Conservation (phyloP, 2,797 vertebrate species). For the Todus mexicanus region DNA sequence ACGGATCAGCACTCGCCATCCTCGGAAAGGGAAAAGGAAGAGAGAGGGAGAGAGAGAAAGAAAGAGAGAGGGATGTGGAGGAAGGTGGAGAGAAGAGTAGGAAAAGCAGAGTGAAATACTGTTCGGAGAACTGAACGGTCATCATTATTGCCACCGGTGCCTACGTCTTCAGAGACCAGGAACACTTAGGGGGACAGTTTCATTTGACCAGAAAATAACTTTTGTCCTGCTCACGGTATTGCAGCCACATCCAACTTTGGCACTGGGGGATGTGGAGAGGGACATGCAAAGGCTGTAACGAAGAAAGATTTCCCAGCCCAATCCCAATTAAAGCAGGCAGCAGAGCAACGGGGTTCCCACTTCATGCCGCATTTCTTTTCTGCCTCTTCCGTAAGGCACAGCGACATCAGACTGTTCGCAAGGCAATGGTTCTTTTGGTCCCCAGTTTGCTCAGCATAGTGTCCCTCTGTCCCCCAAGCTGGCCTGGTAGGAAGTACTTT, state of each 20-base stretch:
- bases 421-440: constrained; percentile 3
- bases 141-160: constrained; percentile 36
- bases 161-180: constrained; percentile 51
- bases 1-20: constrained; percentile 61
- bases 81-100: constrained; percentile 70
- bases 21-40: constrained; percentile 52
- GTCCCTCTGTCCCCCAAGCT: constrained; percentile 59
- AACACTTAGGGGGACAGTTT: constrained; percentile 59
- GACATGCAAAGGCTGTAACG: neutral
- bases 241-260: constrained; percentile 8
- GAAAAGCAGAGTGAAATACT: constrained; percentile 73
- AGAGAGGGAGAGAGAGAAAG: constrained; percentile 41
- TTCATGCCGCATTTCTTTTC: constrained; percentile 16
- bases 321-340: constrained; percentile 4
- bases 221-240: constrained; percentile 15
- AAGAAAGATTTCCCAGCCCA: neutral
- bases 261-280: constrained; percentile 1
- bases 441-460: constrained; percentile 18
- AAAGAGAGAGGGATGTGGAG: constrained; percentile 47
- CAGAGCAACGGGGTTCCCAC: constrained; percentile 7
- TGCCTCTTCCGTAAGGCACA: constrained; percentile 22
- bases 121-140: constrained; percentile 48
- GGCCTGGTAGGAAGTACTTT: constrained; percentile 36
- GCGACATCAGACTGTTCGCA: neutral
- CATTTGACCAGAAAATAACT: constrained; percentile 31